phyloP scores from a whole-genome alignment of 1,140 invertebrate species.

The Drosophila prosaltans region DNA sequence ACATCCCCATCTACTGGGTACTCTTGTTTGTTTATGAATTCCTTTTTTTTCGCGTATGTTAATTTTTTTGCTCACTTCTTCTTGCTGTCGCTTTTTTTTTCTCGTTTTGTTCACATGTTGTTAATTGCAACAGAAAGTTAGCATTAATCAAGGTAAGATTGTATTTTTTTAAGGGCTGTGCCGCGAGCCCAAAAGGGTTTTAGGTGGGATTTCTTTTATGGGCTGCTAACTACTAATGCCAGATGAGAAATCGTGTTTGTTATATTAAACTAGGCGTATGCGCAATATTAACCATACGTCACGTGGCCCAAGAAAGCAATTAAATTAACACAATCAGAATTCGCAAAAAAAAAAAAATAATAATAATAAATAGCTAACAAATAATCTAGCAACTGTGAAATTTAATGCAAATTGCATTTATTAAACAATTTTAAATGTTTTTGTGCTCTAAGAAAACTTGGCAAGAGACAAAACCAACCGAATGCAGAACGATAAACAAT shows the following conservation, averaged over 20 bases:
- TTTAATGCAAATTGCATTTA: conserved; percentile 44
- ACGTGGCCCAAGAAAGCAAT: conserved; percentile 50
- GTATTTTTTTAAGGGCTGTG: conserved; percentile 24
- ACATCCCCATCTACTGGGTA: conserved; percentile 6
- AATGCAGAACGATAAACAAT: not conserved
- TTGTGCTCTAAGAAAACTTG: not conserved
- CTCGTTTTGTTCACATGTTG: conserved; percentile 33
- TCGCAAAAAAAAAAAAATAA: conserved; percentile 21
- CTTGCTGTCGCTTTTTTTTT: not conserved
- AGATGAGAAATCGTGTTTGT: conserved; percentile 33
- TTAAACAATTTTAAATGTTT: conserved; percentile 42
- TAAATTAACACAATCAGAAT: conserved; percentile 50
- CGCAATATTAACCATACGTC: conserved; percentile 68
- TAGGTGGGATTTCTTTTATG: conserved; percentile 33
- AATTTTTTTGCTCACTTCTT: conserved; percentile 13
- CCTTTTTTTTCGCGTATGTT: conserved; percentile 16
- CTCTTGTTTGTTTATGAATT: conserved; percentile 20
- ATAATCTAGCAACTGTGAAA: conserved; percentile 9
- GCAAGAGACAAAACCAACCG: not conserved
- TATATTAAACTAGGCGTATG: conserved; percentile 52
- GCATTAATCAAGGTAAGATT: conserved; percentile 40
- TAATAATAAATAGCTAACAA: conserved; percentile 4
- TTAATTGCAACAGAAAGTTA: conserved; percentile 41
- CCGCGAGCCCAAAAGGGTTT: conserved; percentile 19
- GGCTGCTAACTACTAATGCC: conserved; percentile 49